These are phyloP conservation scores for Meiosimyza platycephala DNA, from an alignment of 2,888 invertebrate species.

Conservation along the genomic window DNA sequence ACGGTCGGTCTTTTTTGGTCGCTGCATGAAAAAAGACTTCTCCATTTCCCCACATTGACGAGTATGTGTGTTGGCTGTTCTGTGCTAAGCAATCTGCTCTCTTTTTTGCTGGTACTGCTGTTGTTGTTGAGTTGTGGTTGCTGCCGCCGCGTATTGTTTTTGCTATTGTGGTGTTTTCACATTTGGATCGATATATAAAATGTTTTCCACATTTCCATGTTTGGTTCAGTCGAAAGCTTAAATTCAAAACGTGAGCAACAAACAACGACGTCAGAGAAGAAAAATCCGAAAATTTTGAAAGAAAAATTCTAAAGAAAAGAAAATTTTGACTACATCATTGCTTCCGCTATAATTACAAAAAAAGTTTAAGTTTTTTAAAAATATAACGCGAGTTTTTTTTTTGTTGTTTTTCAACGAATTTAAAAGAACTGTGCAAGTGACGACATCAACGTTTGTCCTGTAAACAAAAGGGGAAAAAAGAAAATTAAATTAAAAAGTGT, in stretches of 20 bases:
- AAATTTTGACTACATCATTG: constrained; percentile 1
- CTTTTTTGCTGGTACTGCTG: neutral
- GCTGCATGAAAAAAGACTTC: too few species aligned
- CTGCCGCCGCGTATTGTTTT: neutral
- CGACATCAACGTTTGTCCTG: constrained; percentile 40
- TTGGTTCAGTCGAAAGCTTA: constrained; percentile 65
- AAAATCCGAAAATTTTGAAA: constrained; percentile 19
- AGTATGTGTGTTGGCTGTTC: neutral
- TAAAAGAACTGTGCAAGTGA: neutral
- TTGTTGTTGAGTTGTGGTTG: neutral
- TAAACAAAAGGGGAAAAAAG: constrained; percentile 22
- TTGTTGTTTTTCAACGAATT: neutral
- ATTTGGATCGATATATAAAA: constrained; percentile 65
- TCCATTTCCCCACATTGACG: neutral
- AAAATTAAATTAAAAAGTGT: constrained; percentile 14
- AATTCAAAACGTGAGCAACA: constrained; percentile 47
- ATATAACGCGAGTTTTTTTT: constrained; percentile 12
- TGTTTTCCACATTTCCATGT: constrained; percentile 64
- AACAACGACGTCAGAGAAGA: neutral
- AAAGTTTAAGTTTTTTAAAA: constrained; percentile 18
- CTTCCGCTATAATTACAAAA: constrained; percentile 27
- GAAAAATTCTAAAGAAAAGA: constrained; percentile 2
- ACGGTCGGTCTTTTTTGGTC: too few species aligned
- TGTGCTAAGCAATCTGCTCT: neutral
- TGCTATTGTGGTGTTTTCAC: constrained; percentile 21